Percentiles rank a stretch among this genome's conserved stretches.
Conservation (phyloP, 2,113 vertebrate species). For the Pseudois nayaur region DNA sequence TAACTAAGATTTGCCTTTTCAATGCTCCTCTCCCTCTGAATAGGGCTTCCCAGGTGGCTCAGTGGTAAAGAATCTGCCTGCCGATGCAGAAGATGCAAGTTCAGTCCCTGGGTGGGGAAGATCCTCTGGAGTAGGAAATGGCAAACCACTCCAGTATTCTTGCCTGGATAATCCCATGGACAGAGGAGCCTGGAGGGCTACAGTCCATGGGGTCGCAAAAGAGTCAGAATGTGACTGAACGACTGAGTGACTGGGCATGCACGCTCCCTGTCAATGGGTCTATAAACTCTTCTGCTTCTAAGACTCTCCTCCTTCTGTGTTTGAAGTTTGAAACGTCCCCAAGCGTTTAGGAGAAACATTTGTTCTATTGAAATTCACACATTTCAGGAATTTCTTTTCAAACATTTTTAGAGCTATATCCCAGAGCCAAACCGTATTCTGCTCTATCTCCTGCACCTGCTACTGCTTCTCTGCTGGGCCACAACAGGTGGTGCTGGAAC, state of each 20-base stretch:
- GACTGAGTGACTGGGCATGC: background rate
- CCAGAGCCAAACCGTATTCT: background rate
- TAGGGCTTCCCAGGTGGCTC: background rate
- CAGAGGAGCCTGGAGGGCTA: background rate
- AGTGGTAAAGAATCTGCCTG: background rate
- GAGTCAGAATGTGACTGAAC: background rate
- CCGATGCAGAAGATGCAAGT: background rate
- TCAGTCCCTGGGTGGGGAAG: background rate
- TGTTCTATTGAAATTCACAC: background rate
- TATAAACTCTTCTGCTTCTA: background rate
- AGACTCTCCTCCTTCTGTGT: slow-evolving; percentile 18
- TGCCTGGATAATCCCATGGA: background rate
- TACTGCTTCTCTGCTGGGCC: rapidly evolving
- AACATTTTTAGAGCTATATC: background rate
- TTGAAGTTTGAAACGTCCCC: background rate
- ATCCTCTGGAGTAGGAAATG: background rate
- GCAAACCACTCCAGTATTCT: background rate
- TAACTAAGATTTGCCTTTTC: background rate
- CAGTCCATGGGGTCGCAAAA: background rate
- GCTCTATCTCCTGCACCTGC: background rate
- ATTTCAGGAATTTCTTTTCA: background rate
- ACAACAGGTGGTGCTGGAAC: background rate
- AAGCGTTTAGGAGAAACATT: background rate
- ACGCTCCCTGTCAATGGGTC: background rate
- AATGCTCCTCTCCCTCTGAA: background rate